phyloP scores from a whole-genome alignment of 2,888 invertebrate species.

The Lampropteryx suffumata region DNA sequence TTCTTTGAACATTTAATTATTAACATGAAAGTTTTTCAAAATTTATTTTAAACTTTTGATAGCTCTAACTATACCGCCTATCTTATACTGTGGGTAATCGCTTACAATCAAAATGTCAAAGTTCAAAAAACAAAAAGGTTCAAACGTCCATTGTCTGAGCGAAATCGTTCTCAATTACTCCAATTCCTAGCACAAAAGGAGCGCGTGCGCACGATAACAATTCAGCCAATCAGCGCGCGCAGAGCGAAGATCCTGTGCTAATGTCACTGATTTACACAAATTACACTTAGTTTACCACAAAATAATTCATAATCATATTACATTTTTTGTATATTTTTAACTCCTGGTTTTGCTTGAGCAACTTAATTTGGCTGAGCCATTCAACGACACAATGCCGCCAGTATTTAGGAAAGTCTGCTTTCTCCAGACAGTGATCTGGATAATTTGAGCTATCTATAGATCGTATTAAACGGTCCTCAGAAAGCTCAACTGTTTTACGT shows the following conservation, averaged over 20 bases:
- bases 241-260: constrained; percentile 63
- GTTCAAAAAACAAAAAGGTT: constrained; percentile 33
- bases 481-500: no score
- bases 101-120: constrained; percentile 43
- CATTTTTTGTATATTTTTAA: background rate
- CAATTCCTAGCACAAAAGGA: constrained; percentile 41
- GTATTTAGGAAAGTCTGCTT: no score
- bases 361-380: no score
- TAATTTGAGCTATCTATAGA: no score
- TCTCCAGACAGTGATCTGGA: no score
- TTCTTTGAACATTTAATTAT: background rate
- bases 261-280: constrained; percentile 44
- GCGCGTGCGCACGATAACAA: constrained; percentile 67
- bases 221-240: constrained; percentile 55
- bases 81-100: background rate
- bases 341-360: no score
- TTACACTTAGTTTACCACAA: constrained; percentile 2
- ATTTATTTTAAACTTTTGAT: no score
- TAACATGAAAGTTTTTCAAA: no score
- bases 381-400: no score
- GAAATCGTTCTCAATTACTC: constrained; percentile 50
- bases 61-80: no score
- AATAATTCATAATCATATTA: background rate
- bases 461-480: no score
- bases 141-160: constrained; percentile 33